phyloP scores from a whole-genome alignment of 1,140 invertebrate species.

The Lerema accius region DNA sequence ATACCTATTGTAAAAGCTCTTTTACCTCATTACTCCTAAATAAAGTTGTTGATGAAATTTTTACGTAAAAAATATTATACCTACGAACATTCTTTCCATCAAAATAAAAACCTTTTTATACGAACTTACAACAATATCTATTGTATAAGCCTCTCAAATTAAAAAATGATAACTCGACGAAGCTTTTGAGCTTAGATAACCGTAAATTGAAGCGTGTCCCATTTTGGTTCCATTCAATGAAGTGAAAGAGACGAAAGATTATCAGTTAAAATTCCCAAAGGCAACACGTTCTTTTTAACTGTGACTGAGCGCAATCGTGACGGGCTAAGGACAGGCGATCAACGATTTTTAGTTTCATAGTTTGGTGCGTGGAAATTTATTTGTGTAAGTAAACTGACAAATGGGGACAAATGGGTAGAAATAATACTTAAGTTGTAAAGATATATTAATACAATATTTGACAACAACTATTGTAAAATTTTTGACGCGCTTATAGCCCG shows the following conservation, averaged over 20 bases:
- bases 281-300: slow-evolving; percentile 45
- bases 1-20: too few relatives aligned
- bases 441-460: too few relatives aligned
- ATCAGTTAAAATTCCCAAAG: slow-evolving; percentile 56
- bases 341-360: slow-evolving; percentile 4
- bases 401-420: too few relatives aligned
- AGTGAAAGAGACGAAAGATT: slow-evolving; percentile 35
- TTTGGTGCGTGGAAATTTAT: not conserved
- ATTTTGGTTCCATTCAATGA: slow-evolving; percentile 19
- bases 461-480: too few relatives aligned
- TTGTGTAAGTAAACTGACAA: not conserved
- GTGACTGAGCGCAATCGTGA: slow-evolving; percentile 47
- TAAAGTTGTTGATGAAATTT: too few relatives aligned
- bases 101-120: not conserved
- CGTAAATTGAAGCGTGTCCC: slow-evolving; percentile 26
- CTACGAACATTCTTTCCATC: not conserved
- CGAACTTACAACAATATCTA: slow-evolving; percentile 6
- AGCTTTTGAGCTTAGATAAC: slow-evolving; percentile 26
- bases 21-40: too few relatives aligned
- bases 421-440: too few relatives aligned
- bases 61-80: too few relatives aligned
- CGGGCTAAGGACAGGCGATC: slow-evolving; percentile 6
- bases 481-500: too few relatives aligned
- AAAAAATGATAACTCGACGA: slow-evolving; percentile 2
- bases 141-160: slow-evolving; percentile 11